Conservation (phyloP, 2,888 invertebrate species). For the Pristionchus exspectatus region DNA sequence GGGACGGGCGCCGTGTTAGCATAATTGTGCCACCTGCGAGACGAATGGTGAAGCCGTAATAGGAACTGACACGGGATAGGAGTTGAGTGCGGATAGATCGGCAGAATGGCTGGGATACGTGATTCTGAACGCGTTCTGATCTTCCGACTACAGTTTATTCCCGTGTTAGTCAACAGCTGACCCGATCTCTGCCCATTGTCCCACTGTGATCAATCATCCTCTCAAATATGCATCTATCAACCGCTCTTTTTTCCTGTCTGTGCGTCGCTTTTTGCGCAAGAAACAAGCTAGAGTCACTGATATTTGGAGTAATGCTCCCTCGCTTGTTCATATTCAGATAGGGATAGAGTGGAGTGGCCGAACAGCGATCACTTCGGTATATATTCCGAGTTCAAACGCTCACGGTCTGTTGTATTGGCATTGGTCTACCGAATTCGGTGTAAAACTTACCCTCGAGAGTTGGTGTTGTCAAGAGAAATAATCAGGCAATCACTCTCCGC, state of each 20-base stretch:
- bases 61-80: not conserved
- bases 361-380: not conserved
- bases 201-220: not conserved
- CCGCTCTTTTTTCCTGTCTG: not conserved
- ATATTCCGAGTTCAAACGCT: too few relatives aligned
- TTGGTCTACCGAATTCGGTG: too few relatives aligned
- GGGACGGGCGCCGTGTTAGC: not conserved
- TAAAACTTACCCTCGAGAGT: too few relatives aligned
- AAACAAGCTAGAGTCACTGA: not conserved
- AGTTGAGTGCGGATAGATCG: not conserved
- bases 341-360: too few relatives aligned
- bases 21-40: constrained; percentile 26
- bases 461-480: not conserved
- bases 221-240: not conserved
- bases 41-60: constrained; percentile 23
- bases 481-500: not conserved
- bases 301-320: not conserved
- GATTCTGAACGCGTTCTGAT: not conserved
- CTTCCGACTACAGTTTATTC: not conserved
- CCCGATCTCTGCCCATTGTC: not conserved
- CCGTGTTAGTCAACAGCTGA: not conserved
- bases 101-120: not conserved
- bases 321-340: not conserved
- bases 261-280: not conserved
- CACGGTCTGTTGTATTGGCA: too few relatives aligned